Base-by-base conservation (phyloP, 2,113 vertebrate species). In the Channa argus region DNA sequence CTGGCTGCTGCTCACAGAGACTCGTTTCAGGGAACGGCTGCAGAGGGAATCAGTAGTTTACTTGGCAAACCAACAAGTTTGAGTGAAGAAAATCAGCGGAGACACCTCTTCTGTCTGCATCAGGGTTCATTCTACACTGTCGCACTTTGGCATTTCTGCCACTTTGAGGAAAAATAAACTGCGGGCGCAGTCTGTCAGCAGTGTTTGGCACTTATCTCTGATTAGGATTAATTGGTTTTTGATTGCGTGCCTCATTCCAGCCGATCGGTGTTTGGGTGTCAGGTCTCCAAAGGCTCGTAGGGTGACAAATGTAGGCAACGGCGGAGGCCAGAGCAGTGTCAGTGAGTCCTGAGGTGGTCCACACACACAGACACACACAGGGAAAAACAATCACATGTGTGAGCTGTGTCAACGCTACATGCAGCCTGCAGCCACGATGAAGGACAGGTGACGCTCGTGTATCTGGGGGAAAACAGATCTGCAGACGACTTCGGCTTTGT, bases 151-250 rank as follows among this genome's bases (percentile, higher is more conserved):
- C 68, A 39, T 63, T 49, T 51, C 74, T 74, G 74, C 71, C 47
- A 44, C 59, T 66, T 24, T 4, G 6, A 58, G 47, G 46, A 34
- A 50, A 79, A 79, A 84, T 86, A 82, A 88, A 92, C 88, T 81
- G 53, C 44, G 41, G 73, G 44, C 44, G 77, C 50, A 52, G 82
- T 79, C 67, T 33, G 49, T 78, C 69, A 52, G 60, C 61, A 0
- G 45, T 34, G 73, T 80, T 83, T 80, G 78, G 70, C 73, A 47
- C 77, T 77, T 46, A 53, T 43, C 83, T 65, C 88, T 93, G 92
- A 93, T 94, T 89, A 87, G 88, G 91, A 94, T 93, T 71, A 89
- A 94, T 91, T 70, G 82, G 43, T 79, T 67, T 90, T 93, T 94
- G 91, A 93, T 94, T 93, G 75, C 80, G 11, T 6, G 49, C 8